Base-by-base conservation (phyloP, 1,140 invertebrate species). In the Dysdera silvatica region DNA sequence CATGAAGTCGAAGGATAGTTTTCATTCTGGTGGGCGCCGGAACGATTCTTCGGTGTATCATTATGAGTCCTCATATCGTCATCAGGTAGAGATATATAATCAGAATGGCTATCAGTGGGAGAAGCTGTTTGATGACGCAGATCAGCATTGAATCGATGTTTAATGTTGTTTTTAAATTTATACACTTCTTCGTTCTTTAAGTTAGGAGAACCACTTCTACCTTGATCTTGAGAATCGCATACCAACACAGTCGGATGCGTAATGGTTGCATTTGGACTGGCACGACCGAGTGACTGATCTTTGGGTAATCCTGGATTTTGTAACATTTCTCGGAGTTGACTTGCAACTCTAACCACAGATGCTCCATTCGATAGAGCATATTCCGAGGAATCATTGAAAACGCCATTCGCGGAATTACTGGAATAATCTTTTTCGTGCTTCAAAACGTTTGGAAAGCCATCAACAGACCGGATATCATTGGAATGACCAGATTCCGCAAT, bases 141-240 rank as follows among this genome's bases (percentile, higher is more conserved):
- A 49, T 77, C 78, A 29, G 77, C 72, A 16, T 74, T 74, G 71
- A 95, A 95, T 47, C 91, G 80, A 72, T 92, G 85, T 68, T 94
- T 92, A 62, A 96, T 95, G 67, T 88, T 90, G 69, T 89, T 94
- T 77, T 96, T 96, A 77, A 94, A 95, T 77, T 96, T 95, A 78
- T 95, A 82, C 67, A 68, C 61, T 23, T 68, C 67, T 41, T 61
- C 59, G 0, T 47, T 14, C 29, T 58, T 66, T 4, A 40, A 28
- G 20, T 16, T 20, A 23, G 32, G 5, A 32, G 51, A 53, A 31
- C 29, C 51, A 8, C 14, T 23, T n/a, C 59, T 33, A 14, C 8
- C 41, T 2, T 40, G 41, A 20, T 37, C 31, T 16, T 45, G 31
- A 20, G 57, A 47, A 20, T 29, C 57, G 8, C 33, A 18, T 8